Percentiles rank a stretch among this genome's conserved stretches.
Conservation (phyloP, 2,888 invertebrate genomes). For the Torymus aiolomorphi region DNA sequence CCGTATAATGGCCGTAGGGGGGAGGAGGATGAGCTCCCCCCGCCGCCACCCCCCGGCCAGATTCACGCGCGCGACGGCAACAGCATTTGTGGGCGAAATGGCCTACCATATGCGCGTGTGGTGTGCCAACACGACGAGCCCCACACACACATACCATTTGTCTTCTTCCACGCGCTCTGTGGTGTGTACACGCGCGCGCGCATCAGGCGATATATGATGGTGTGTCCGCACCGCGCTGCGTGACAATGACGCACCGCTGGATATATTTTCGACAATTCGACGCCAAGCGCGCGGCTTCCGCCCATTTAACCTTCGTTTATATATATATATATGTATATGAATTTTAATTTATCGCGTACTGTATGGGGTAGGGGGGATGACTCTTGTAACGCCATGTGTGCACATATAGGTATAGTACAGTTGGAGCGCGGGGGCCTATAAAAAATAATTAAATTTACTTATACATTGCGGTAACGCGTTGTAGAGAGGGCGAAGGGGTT, state of each 20-base stretch:
- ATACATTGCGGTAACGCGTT: conserved; percentile 25
- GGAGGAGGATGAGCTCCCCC: background rate
- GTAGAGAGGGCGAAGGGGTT: no score
- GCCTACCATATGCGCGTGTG: conserved; percentile 52
- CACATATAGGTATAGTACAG: background rate
- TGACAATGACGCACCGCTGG: conserved; percentile 11
- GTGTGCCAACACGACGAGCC: conserved; percentile 26
- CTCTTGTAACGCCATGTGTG: no score
- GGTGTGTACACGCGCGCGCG: background rate
- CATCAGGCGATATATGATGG: background rate
- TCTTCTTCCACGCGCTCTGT: conserved; percentile 42
- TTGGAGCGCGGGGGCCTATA: conserved; percentile 7
- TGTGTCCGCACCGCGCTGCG: background rate
- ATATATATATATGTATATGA: conserved; percentile 8
- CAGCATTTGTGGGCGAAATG: conserved; percentile 50
- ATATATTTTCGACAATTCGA: conserved; percentile 40
- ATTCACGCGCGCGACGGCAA: background rate
- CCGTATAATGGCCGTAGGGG: background rate
- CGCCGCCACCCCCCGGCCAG: background rate
- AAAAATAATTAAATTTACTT: conserved; percentile 48
- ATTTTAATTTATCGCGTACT: conserved; percentile 49
- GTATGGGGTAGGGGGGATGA: background rate
- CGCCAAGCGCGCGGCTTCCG: conserved; percentile 25
- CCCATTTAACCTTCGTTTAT: conserved; percentile 31
- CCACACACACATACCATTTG: conserved; percentile 58